These are phyloP conservation scores for Pseudomyrmex dendroicus DNA, from an alignment of 1,140 invertebrate species.

Conservation along the genomic window DNA sequence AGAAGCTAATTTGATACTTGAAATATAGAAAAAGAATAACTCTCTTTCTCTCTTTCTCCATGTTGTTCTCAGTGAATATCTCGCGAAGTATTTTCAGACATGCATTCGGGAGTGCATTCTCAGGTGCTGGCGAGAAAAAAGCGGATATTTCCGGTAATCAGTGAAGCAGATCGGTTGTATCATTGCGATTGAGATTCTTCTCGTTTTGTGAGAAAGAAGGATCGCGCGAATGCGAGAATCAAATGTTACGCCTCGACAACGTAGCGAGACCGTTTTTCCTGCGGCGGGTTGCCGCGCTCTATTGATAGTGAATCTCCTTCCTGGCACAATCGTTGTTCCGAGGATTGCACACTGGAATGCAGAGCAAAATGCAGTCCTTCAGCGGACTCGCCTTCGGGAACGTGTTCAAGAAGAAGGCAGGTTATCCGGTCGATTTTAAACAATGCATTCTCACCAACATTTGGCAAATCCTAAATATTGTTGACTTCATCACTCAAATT, in stretches of 20 bases:
- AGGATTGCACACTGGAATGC: slow-evolving; percentile 45
- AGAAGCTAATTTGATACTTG: not conserved
- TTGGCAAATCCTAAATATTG: not conserved
- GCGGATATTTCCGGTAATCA: slow-evolving; percentile 43
- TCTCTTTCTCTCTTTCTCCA: not conserved
- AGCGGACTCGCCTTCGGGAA: slow-evolving; percentile 78
- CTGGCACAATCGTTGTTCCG: slow-evolving; percentile 30
- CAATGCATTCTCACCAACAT: slow-evolving; percentile 10
- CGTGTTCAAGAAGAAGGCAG: slow-evolving; percentile 81
- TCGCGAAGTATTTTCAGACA: slow-evolving; percentile 36
- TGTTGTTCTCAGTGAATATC: slow-evolving; percentile 15
- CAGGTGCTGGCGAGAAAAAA: slow-evolving; percentile 36
- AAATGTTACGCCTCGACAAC: slow-evolving; percentile 24
- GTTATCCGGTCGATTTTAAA: slow-evolving; percentile 58
- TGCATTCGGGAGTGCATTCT: slow-evolving; percentile 49
- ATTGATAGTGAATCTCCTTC: slow-evolving; percentile 39
- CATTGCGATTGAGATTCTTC: slow-evolving; percentile 27
- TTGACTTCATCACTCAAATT: not conserved
- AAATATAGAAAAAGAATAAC: not conserved
- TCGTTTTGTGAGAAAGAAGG: slow-evolving; percentile 18
- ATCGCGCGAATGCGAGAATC: slow-evolving; percentile 42
- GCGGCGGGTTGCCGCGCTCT: slow-evolving; percentile 20
- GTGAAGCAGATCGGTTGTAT: slow-evolving; percentile 33
- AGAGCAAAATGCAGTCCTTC: slow-evolving; percentile 79
- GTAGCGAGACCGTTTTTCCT: slow-evolving; percentile 36